Conservation (phyloP, 2,888 invertebrate genomes). For the Reticulitermes lucifugus region DNA sequence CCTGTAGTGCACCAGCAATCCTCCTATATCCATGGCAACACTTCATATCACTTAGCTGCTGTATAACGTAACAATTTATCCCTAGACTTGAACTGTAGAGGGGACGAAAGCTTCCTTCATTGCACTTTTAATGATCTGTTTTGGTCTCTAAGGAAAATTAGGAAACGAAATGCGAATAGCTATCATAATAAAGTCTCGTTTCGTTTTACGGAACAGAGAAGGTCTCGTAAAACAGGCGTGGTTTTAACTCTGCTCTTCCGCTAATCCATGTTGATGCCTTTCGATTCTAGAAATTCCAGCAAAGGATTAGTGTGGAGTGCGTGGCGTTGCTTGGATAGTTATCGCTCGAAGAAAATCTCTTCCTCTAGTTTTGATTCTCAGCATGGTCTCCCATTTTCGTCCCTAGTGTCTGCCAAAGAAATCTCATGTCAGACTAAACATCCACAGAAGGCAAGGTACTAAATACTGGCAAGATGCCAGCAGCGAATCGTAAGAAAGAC, state of each 20-base stretch:
- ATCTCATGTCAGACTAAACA: background rate
- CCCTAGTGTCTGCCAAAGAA: constrained; percentile 22
- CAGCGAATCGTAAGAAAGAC: background rate
- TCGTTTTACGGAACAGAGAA: background rate
- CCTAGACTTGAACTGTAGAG: no score
- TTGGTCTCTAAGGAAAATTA: background rate
- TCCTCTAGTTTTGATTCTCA: constrained; percentile 13
- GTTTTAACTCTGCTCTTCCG: background rate
- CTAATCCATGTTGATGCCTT: constrained; percentile 8
- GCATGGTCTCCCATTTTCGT: background rate
- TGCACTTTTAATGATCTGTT: background rate
- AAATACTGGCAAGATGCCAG: background rate
- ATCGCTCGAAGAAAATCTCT: constrained; percentile 6
- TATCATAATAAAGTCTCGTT: constrained; percentile 1
- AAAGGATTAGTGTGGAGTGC: constrained; percentile 1
- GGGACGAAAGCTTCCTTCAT: no score
- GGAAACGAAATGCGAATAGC: constrained; percentile 4
- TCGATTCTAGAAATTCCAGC: constrained; percentile 10
- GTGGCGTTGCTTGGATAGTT: background rate
- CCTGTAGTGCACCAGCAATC: no score
- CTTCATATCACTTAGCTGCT: no score
- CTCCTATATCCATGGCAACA: no score
- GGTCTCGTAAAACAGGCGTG: background rate
- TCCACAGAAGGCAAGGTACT: background rate
- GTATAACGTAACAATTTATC: no score